Conservation (phyloP, 2,888 invertebrate genomes). For the Scrobipalpa costella region DNA sequence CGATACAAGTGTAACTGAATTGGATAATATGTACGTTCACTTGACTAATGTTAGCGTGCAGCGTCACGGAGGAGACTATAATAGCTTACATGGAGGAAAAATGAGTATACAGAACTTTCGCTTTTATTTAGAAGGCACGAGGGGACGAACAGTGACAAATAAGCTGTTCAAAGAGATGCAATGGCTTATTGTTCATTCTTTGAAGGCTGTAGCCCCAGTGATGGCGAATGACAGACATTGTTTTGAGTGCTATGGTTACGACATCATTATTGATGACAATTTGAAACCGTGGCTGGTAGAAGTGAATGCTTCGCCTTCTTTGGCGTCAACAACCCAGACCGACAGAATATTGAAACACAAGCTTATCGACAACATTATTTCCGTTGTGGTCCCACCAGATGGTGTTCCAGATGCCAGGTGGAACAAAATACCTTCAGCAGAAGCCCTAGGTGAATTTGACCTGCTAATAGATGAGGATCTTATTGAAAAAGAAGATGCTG, state of each 20-base stretch:
- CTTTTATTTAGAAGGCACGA: slow-evolving; percentile 93
- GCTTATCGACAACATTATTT: slow-evolving; percentile 94
- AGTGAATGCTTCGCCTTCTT: slow-evolving; percentile 95
- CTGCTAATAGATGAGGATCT: slow-evolving; percentile 85
- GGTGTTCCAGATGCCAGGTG: slow-evolving; percentile 92
- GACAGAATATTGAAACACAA: slow-evolving; percentile 96
- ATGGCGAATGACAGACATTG: slow-evolving; percentile 95
- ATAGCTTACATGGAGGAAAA: slow-evolving; percentile 96
- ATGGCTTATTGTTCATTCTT: slow-evolving; percentile 93
- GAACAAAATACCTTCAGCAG: slow-evolving; percentile 88
- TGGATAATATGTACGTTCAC: slow-evolving; percentile 96
- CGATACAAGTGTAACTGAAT: slow-evolving; percentile 90
- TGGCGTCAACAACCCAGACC: slow-evolving; percentile 95
- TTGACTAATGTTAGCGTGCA: slow-evolving; percentile 98
- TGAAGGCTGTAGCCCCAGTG: slow-evolving; percentile 94
- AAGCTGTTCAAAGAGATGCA: slow-evolving; percentile 92
- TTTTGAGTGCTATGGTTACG: slow-evolving; percentile 96
- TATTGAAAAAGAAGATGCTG: slow-evolving; percentile 79
- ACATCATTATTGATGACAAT: slow-evolving; percentile 95
- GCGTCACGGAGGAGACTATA: slow-evolving; percentile 95
- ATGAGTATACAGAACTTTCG: slow-evolving; percentile 93
- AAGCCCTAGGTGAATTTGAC: slow-evolving; percentile 87
- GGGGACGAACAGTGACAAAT: slow-evolving; percentile 92
- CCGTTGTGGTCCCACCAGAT: slow-evolving; percentile 92
- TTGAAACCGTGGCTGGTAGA: slow-evolving; percentile 96